These are phyloP conservation scores for Isoperla grammatica DNA, from an alignment of 2,888 invertebrate genomes.

Conservation along the genomic window DNA sequence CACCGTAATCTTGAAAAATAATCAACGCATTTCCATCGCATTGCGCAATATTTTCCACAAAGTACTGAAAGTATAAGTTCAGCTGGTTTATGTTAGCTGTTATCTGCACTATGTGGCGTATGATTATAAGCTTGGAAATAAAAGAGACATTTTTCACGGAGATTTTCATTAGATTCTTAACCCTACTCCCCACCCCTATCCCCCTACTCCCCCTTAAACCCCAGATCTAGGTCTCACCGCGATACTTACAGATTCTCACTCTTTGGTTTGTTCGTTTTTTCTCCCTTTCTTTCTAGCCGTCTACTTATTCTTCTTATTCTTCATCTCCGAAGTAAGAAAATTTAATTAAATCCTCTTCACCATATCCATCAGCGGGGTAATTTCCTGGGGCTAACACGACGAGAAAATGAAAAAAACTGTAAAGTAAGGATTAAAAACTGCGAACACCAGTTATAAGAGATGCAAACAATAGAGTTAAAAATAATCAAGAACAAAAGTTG, in stretches of 20 bases:
- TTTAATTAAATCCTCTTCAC: conserved; percentile 27
- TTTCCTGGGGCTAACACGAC: conserved; percentile 25
- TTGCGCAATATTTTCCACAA: too few relatives aligned
- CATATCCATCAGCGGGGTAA: conserved; percentile 26
- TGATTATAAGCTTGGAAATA: not conserved
- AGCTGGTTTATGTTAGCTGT: too few relatives aligned
- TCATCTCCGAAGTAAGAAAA: conserved; percentile 18
- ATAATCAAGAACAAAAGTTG: too few relatives aligned
- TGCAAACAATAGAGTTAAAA: too few relatives aligned
- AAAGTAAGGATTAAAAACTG: too few relatives aligned
- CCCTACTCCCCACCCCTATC: not conserved
- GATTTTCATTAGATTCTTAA: conserved; percentile 24
- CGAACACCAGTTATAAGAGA: too few relatives aligned
- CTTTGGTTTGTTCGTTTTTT: conserved; percentile 1
- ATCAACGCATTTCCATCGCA: too few relatives aligned
- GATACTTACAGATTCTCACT: conserved; percentile 7
- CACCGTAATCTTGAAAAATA: too few relatives aligned
- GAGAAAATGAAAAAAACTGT: conserved; percentile 4
- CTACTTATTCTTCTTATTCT: conserved; percentile 25
- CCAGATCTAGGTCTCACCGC: not conserved
- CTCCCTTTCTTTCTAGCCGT: conserved; percentile 12
- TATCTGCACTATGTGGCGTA: too few relatives aligned
- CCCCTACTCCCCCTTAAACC: not conserved
- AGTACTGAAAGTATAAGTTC: too few relatives aligned
- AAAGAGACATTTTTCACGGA: conserved; percentile 22